Base-by-base conservation (phyloP, 2,113 vertebrate species). In the Thalassoma bifasciatum region DNA sequence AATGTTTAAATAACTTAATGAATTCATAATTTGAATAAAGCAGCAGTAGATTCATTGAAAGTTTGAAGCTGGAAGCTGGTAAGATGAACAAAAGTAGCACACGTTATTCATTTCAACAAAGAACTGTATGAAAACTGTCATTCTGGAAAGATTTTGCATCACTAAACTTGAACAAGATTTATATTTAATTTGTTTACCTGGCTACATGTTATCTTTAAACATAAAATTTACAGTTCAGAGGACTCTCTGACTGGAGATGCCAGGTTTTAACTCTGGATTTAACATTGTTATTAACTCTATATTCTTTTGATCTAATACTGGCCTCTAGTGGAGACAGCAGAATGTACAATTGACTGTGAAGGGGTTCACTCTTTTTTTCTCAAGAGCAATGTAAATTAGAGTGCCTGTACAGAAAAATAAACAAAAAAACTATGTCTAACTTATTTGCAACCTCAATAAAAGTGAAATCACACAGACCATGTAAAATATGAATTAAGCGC, bases 291-390 rank as follows among this genome's bases (percentile, higher is more conserved):
- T 7, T 30, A 10, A 0, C 30, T 21, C 12, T 10, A 21, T 52
- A 4, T 0, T 76, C 0, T 24, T 1, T n/a, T 50, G 21, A 58
- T 62, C 22, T 36, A 64, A 11, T 77, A 64, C 64, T 73, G 66
- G 36, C 72, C 72, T 72, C 82, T 79, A 40, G 76, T 79, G 77
- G 68, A 64, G 52, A 59, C 46, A 0, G 17, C 1, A 17, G 1
- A 24, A 13, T 24, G 42, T 0, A 16, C 23, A 49, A 7, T 19
- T 5, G 4, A 17, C 3, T 73, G 11, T 22, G 24, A 11, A 12
- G 11, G 7, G 26, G 10, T 34, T 37, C 22, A 42, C 10, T 23
- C 19, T 72, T 9, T 54, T 37, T n/a, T 24, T 17, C 30, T 8
- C 65, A 42, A 2, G 17, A 37, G 40, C 36, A 66, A 69, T n/a